A percentile compares a stretch with the other conserved stretches of the same genome.
Evolutionary conservation across 2,113 vertebrate species (phyloP).

Genomic region (Dolichotis patagonum): DNA sequence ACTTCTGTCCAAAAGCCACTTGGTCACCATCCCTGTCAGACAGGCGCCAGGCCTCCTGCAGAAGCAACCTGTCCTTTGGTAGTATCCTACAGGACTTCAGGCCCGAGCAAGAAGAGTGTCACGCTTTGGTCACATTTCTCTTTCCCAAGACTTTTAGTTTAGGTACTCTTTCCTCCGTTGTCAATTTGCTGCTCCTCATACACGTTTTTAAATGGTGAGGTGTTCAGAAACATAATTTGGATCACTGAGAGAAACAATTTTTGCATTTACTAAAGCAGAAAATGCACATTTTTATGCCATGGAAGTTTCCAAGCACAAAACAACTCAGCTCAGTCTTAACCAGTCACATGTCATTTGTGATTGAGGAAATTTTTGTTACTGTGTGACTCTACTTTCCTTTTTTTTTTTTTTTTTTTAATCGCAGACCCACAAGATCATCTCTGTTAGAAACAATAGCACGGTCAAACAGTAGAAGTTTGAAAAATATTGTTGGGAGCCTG

Average conservation of each 20-base stretch:
- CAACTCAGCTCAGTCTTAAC: no score
- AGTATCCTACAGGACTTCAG: no score
- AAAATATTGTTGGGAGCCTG: no score
- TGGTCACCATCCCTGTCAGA: accelerated
- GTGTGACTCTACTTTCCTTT: background rate
- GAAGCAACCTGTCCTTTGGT: background rate
- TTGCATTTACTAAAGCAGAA: no score
- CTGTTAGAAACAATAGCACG: no score
- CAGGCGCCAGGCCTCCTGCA: background rate
- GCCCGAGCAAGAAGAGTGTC: background rate
- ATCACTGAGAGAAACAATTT: background rate
- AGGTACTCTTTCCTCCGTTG: background rate
- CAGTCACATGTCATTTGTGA: no score
- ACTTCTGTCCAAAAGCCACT: background rate
- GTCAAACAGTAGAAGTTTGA: no score
- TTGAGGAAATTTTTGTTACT: background rate
- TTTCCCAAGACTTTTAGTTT: background rate
- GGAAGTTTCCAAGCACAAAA: no score
- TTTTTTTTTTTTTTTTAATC: background rate
- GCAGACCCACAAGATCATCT: background rate
- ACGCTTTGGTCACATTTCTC: background rate
- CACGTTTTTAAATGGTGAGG: background rate
- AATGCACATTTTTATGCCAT: no score
- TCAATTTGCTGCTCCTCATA: background rate
- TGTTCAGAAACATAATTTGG: background rate